Evolutionary conservation across 2,113 vertebrate genomes (phyloP).

Genomic region (Microtus ochrogaster): DNA sequence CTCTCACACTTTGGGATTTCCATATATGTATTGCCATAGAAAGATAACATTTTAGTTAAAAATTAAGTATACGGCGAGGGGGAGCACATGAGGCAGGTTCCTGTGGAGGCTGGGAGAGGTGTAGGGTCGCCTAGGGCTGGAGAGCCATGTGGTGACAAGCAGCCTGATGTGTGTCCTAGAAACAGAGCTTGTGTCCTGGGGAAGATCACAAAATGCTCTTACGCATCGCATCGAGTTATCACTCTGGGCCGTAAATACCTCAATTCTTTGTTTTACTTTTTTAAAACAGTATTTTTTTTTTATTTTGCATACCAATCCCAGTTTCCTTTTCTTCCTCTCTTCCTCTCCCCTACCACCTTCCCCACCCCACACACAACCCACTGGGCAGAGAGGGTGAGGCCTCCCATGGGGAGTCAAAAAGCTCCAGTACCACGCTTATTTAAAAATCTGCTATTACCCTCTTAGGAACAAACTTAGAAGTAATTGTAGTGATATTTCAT

Average conservation of each 20-base stretch:
- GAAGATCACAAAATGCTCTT: not conserved
- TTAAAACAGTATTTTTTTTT: no score
- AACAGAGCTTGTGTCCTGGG: not conserved
- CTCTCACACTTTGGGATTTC: not conserved
- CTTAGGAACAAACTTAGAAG: not conserved
- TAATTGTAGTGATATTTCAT: not conserved
- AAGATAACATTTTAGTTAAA: not conserved
- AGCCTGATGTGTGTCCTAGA: not conserved
- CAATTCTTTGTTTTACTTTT: not conserved
- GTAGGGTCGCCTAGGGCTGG: not conserved
- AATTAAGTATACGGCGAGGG: not conserved
- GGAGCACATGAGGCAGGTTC: not conserved
- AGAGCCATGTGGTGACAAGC: accelerated
- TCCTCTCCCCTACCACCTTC: no score
- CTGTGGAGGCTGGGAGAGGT: not conserved
- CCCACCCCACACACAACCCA: no score
- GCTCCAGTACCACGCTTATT: not conserved
- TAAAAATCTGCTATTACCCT: conserved; percentile 7
- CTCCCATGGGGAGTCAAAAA: no score
- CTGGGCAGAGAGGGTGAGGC: no score
- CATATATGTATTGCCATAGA: not conserved
- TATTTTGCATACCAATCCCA: no score
- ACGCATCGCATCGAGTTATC: not conserved
- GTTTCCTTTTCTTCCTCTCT: no score
- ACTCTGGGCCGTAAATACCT: not conserved